Evolutionary conservation across 2,888 invertebrate species (phyloP), one percentile per base, ranked within the genome.

Genomic region (Phanerotoma sp.): DNA sequence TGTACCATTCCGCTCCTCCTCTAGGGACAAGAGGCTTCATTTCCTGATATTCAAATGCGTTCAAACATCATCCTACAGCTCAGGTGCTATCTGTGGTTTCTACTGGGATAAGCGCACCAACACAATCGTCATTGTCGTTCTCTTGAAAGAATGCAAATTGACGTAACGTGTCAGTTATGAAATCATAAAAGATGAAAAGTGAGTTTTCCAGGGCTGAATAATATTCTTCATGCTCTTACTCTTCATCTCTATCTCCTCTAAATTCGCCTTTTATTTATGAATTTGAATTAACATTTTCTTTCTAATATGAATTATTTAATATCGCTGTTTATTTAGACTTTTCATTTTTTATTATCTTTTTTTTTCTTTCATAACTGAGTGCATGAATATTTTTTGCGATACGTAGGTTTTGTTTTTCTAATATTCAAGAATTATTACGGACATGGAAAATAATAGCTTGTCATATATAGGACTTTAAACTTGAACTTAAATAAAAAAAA

Each of bases 21-120:
- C 38, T 38, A 62, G 72, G 65, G 70, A 69, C 66, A 63, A 66
- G 70, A 67, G 69, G 72, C 72, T 75, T 75, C 73, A 75, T 75
- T 75, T 75, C 73, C 75, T 71, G 73, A 74, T 75, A 75, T 74
- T 75, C 74, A 75, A 75, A 75, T 75, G 70, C 66, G 73, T 58
- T 74, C 73, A 73, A 75, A 73, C 73, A 75, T 74, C 71, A 70
- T 69, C 69, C 64, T 54, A 56, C 61, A 38, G 46, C 51, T 51
- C 58, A 59, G 60, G 61, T 58, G 62, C 56, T 61, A 58, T 63
- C 55, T 64, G 63, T 61, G 61, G 63, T 65, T 67, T 64, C 62
- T 58, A 42, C 45, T 51, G 40, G 37, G 41, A 40, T 35, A 49
- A 54, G 28, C 47, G 33, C 52, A 46, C 40, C 21, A 38, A 45